Percentiles rank a stretch among this genome's conserved stretches.
Conservation (phyloP, 30 jellyfish, hydroid and myxozoan genomes). For the Aurelia aurita region DNA sequence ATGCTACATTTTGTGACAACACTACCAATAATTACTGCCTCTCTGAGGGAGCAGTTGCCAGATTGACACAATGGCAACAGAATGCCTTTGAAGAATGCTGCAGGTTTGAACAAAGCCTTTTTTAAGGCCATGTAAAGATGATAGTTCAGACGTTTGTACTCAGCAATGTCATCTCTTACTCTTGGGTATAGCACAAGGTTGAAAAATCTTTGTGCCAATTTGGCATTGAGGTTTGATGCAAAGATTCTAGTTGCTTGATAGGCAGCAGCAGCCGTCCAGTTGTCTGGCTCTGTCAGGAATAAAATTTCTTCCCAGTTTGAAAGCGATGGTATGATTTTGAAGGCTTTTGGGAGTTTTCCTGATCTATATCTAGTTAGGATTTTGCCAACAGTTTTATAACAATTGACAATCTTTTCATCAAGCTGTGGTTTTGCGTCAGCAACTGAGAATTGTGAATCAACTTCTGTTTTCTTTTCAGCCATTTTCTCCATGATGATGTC, state of each 20-base stretch:
- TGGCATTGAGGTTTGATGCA: conserved; percentile 87
- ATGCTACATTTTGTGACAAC: conserved; percentile 81
- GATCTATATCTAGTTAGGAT: conserved; percentile 89
- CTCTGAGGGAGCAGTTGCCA: conserved; percentile 94
- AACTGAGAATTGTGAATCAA: conserved; percentile 81
- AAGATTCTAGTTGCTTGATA: conserved; percentile 93
- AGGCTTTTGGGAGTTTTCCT: conserved; percentile 95
- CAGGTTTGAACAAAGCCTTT: conserved; percentile 94
- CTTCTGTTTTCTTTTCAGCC: conserved; percentile 91
- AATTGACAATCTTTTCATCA: conserved; percentile 57
- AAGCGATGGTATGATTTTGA: conserved; percentile 93
- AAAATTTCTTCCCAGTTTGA: conserved; percentile 89
- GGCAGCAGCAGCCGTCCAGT: conserved; percentile 98
- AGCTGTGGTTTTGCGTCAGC: conserved; percentile 49
- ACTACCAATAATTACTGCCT: conserved; percentile 93
- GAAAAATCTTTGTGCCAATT: conserved; percentile 92
- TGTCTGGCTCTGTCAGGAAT: conserved; percentile 90
- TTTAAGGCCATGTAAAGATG: conserved; percentile 94
- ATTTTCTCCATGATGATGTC: conserved; percentile 94
- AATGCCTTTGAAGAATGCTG: conserved; percentile 96
- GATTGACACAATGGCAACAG: conserved; percentile 94
- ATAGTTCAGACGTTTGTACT: conserved; percentile 85
- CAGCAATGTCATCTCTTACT: conserved; percentile 95
- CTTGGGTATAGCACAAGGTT: conserved; percentile 91
- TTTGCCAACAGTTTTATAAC: conserved; percentile 91